Base-by-base conservation (phyloP, 1,140 invertebrate species). In the Mya arenaria region DNA sequence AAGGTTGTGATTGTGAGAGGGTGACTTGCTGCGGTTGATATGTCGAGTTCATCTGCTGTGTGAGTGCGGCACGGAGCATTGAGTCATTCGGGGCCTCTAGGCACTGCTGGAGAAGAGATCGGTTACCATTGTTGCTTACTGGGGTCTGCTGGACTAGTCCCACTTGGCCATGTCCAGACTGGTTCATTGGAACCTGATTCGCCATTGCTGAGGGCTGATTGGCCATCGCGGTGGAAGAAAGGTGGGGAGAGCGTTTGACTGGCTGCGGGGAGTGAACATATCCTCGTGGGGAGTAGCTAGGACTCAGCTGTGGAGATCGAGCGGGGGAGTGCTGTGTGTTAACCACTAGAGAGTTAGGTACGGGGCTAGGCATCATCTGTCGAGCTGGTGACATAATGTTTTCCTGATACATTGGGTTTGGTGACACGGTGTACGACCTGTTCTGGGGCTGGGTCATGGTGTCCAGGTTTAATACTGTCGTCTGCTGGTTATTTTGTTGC, bases 231-330 rank as follows among this genome's bases (percentile, higher is more conserved):
- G 28, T 30, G n/a, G n/a, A n/a, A n/a, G n/a, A n/a, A n/a, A n/a
- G n/a, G 17, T 82, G 75, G 3, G 82, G 82, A n/a, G 84, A 84
- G 30, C 81, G 65, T 65, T 85, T 83, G 37, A 77, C 75, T 58
- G 77, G 56, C 79, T 84, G 84, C 37, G 86, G 82, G 30, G 84
- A 85, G 55, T 77, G 66, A 28, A 62, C 32, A 65, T 81, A 82
- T 23, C 60, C 60, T 36, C 55, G 39, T 6, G 73, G 73, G 30
- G 75, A 78, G 62, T 80, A 79, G 23, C 82, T 84, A 15, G 90
- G 90, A 60, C 90, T 91, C 44, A 75, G 74, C 71, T 88, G 88
- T 23, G 87, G 86, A 73, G 88, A 89, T 73, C 85, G 71, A 48
- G 84, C 84, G 25, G 86, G 85, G 1, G 87, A 86, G 39, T 36